Conservation (phyloP, 2,113 vertebrate species). For the Azemiops feae region DNA sequence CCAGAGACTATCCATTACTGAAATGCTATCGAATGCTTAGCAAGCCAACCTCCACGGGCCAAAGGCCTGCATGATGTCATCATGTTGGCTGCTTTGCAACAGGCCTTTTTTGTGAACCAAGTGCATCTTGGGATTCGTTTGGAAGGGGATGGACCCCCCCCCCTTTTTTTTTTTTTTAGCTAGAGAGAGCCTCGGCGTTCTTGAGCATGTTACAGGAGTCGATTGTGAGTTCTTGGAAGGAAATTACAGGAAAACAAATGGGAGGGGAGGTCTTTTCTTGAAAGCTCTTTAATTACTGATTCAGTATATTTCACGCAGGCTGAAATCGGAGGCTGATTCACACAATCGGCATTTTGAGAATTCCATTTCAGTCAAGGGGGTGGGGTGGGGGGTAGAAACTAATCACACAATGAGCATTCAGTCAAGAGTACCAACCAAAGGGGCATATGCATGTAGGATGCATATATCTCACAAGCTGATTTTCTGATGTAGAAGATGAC, state of each 20-base stretch:
- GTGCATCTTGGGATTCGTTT: slow-evolving; percentile 15
- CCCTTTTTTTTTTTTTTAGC: neutral
- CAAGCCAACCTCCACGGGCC: slow-evolving; percentile 12
- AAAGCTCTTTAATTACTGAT: neutral
- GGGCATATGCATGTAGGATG: neutral
- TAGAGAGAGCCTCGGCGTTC: neutral
- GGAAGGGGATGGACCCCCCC: neutral
- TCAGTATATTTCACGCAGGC: neutral
- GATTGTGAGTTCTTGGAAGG: neutral
- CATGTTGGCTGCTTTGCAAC: slow-evolving; percentile 10
- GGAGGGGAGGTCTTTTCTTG: neutral
- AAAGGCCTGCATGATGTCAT: slow-evolving; percentile 25
- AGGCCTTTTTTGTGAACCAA: slow-evolving; percentile 17
- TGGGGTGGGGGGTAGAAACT: neutral
- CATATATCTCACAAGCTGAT: neutral
- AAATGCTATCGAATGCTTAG: slow-evolving; percentile 12
- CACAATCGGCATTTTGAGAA: neutral
- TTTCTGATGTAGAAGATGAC: neutral
- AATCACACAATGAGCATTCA: neutral
- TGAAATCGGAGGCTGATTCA: neutral
- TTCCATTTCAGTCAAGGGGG: neutral
- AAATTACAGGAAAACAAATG: neutral
- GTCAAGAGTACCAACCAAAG: neutral
- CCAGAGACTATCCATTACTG: slow-evolving; percentile 29
- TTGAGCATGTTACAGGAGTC: neutral